A percentile compares a stretch with the other conserved stretches of the same genome.
phyloP scores from a whole-genome alignment of 2,797 vertebrate genomes.

The Apogon hyalosoma region DNA sequence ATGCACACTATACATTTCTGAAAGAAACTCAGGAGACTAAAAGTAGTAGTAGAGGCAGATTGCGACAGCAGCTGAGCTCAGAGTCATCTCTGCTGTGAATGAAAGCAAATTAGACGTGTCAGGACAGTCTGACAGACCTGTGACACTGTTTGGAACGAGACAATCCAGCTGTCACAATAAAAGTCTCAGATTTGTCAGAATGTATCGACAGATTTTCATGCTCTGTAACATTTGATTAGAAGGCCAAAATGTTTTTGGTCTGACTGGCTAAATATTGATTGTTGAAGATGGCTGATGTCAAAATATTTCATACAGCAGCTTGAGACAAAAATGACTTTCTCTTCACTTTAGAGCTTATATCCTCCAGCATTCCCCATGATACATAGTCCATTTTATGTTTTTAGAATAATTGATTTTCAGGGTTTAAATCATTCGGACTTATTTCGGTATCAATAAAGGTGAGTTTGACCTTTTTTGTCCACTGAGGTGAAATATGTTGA shows the following conservation, averaged over 20 bases:
- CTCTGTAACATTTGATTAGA: slow-evolving; percentile 12
- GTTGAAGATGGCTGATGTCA: slow-evolving; percentile 32
- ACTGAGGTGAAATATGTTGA: background rate
- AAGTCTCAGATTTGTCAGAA: slow-evolving; percentile 36
- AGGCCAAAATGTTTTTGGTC: slow-evolving; percentile 12
- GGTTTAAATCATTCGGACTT: no score
- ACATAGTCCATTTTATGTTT: background rate
- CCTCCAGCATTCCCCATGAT: background rate
- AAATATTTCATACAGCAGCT: slow-evolving; percentile 30
- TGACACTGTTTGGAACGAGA: slow-evolving; percentile 10
- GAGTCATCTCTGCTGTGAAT: slow-evolving; percentile 17
- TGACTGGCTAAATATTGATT: slow-evolving; percentile 25
- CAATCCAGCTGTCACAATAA: slow-evolving; percentile 35
- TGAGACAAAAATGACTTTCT: slow-evolving; percentile 8
- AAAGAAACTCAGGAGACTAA: background rate
- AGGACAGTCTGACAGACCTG: slow-evolving; percentile 4
- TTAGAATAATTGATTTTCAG: background rate
- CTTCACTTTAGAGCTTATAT: background rate
- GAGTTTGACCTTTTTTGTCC: no score
- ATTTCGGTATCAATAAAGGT: no score
- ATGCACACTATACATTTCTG: background rate
- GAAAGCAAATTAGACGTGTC: slow-evolving; percentile 9
- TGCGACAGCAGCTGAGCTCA: background rate
- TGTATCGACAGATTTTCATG: slow-evolving; percentile 28
- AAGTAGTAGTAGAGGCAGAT: slow-evolving; percentile 11